Conservation (phyloP, 2,797 vertebrate genomes). For the Chelonia mydas region DNA sequence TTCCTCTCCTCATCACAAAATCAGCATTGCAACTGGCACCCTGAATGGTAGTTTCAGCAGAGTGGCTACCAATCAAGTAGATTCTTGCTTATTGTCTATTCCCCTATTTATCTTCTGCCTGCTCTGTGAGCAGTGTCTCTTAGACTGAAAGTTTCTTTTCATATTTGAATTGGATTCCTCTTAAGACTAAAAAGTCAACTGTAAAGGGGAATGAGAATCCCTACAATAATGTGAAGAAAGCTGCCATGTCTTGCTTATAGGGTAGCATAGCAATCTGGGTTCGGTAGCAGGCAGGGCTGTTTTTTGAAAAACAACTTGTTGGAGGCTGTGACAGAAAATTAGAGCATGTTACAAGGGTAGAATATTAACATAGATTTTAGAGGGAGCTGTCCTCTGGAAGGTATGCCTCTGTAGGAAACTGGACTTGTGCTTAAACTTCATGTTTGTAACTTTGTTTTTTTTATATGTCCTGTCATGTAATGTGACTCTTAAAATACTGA, state of each 20-base stretch:
- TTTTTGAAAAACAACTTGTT: not conserved
- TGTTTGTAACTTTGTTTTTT: not conserved
- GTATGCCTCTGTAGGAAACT: not conserved
- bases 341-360: not conserved
- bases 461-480: not conserved
- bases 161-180: not conserved
- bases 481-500: not conserved
- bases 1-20: not conserved
- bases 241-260: not conserved
- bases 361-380: not conserved
- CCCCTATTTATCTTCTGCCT: not conserved
- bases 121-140: not conserved
- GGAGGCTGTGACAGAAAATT: not conserved
- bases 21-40: not conserved
- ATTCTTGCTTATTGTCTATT: not conserved
- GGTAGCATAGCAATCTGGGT: not conserved
- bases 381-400: not conserved
- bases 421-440: not conserved
- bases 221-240: not conserved
- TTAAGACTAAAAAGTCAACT: not conserved
- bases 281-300: not conserved
- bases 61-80: not conserved
- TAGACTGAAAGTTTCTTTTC: not conserved
- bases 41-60: not conserved
- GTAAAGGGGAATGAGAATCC: not conserved